Evolutionary conservation across 2,888 invertebrate species (phyloP).

Genomic region (Drosophila subquinaria): DNA sequence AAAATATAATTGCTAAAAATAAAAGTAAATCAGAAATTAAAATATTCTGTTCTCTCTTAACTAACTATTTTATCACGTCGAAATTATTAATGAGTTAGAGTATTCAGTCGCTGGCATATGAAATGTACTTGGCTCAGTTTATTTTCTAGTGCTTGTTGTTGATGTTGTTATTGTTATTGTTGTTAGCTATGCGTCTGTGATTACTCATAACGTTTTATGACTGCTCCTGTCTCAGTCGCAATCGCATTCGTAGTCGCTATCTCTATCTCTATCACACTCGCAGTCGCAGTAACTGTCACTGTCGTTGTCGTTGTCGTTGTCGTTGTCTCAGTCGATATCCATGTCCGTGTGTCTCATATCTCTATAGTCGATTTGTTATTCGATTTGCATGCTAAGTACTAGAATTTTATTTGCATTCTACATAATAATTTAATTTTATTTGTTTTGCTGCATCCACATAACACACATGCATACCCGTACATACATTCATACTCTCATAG

Average conservation of each 20-base stretch:
- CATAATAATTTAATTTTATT: constrained; percentile 80
- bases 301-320: neutral
- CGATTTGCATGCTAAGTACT: constrained; percentile 73
- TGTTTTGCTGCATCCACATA: constrained; percentile 72
- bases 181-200: constrained; percentile 74
- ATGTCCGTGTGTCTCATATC: constrained; percentile 13
- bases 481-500: constrained; percentile 34
- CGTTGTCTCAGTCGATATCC: neutral
- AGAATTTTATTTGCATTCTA: constrained; percentile 75
- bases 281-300: neutral
- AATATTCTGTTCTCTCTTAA: no score
- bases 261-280: neutral
- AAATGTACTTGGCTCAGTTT: neutral
- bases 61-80: neutral
- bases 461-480: constrained; percentile 11
- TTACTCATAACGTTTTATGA: constrained; percentile 70
- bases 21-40: no score
- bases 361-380: constrained; percentile 52
- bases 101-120: constrained; percentile 1
- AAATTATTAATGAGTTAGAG: neutral
- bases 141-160: constrained; percentile 15
- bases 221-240: constrained; percentile 21
- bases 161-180: constrained; percentile 30
- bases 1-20: no score
- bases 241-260: no score